phyloP scores from a whole-genome alignment of 2,797 vertebrate species.

The Smutsia gigantea region DNA sequence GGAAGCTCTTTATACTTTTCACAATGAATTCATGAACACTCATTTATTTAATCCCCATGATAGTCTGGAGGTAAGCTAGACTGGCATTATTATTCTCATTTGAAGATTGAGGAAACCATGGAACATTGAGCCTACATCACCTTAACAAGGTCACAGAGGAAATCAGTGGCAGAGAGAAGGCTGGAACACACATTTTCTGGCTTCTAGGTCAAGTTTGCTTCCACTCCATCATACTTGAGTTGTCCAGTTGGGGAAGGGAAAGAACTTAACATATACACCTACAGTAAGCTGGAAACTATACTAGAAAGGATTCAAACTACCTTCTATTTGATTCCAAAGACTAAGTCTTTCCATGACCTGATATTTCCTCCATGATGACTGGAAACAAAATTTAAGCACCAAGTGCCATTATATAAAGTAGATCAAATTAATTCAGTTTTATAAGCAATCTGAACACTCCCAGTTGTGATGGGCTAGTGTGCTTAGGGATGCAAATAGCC shows the following conservation, averaged over 20 bases:
- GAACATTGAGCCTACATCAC: neutral
- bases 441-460: neutral
- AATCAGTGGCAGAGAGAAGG: neutral
- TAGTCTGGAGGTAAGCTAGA: neutral
- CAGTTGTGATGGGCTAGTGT: neutral
- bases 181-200: slow-evolving; percentile 37
- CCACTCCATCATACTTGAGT: neutral
- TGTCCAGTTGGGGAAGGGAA: neutral
- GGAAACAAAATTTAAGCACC: neutral
- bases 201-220: slow-evolving; percentile 25
- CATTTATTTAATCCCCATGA: slow-evolving; percentile 46
- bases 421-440: neutral
- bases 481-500: neutral
- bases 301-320: neutral
- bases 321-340: neutral
- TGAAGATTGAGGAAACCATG: slow-evolving; percentile 43
- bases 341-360: neutral
- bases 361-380: neutral
- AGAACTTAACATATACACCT: neutral
- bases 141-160: slow-evolving; percentile 62
- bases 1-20: slow-evolving; percentile 59
- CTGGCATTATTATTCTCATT: slow-evolving; percentile 45
- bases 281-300: neutral
- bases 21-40: slow-evolving; percentile 59
- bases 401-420: neutral